Conservation (phyloP, 2,113 vertebrate species). For the Sylvilagus bachmani region DNA sequence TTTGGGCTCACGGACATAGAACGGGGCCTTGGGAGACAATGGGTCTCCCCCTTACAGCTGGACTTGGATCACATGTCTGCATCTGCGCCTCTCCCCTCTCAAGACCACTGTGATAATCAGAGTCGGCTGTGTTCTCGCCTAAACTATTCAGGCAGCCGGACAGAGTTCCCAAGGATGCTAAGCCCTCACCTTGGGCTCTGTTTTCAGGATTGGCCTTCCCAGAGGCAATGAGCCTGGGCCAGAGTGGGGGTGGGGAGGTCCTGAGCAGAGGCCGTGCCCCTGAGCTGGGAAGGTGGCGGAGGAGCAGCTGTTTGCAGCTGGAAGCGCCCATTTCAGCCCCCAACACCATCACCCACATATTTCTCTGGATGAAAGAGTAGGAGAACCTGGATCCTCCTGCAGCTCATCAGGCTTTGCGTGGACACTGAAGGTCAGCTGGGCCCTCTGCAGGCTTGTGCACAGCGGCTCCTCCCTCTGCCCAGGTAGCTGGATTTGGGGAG, state of each 20-base stretch:
- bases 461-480: background rate
- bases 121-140: constrained; percentile 10
- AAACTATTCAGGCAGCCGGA: constrained; percentile 38
- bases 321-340: too few relatives aligned
- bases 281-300: too few relatives aligned
- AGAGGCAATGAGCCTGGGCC: background rate
- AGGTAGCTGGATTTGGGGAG: background rate
- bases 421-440: background rate
- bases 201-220: background rate
- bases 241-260: background rate
- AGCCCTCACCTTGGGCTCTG: background rate
- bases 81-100: background rate
- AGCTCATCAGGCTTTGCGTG: background rate
- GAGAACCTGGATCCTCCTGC: background rate
- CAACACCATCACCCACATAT: too few relatives aligned
- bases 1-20: background rate
- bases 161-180: background rate
- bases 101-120: background rate
- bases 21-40: background rate
- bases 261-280: background rate
- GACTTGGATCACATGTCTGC: constrained; percentile 50
- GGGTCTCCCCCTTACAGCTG: background rate
- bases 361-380: background rate
- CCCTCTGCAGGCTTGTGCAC: background rate
- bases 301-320: too few relatives aligned